Base-by-base conservation (phyloP, 2,113 vertebrate species). In the Willisornis vidua region DNA sequence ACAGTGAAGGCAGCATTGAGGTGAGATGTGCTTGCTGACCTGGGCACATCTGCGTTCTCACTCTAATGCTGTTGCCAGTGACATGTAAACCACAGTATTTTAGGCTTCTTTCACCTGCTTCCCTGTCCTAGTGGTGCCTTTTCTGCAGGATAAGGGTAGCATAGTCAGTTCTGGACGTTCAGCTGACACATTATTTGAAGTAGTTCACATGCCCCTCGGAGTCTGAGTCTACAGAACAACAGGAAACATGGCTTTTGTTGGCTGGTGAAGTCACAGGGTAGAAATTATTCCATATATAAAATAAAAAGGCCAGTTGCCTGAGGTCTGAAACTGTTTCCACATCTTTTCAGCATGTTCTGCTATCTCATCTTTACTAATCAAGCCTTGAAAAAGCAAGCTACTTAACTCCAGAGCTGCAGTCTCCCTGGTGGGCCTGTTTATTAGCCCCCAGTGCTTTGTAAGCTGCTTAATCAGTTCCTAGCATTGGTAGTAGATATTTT, bases 381-480 rank as follows among this genome's bases (percentile, higher is more conserved):
- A 96, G 76, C 76, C 63, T n/a, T 85, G 79, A 93, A 93, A 91
- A 90, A 94, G 87, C 55, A 81, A 84, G 49, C 95, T 92, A 94
- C 97, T 97, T 97, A 96, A 97, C 68, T 95, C 85, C 90, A 93
- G 92, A 94, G 92, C 94, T 87, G 58, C 66, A 39, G 62, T 96
- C 67, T 96, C 93, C 96, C 96, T 95, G 95, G 97, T 96, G 94
- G 91, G 95, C 90, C 89, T 96, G 90, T 78, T 96, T 96, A 7
- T 97, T 97, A 97, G 95, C 89, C 92, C 68, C 92, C 31, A 67
- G 91, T 97, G 91, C 90, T 96, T 96, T 93, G 67, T 95, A 97
- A 98, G 96, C 95, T 96, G 95, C 95, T 97, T 98, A 98, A 98
- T 97, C 96, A 93, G 95, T 96, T 97, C 93, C 94, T 95, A 95